phyloP scores from a whole-genome alignment of 2,113 vertebrate genomes.

The Neolamprologus ventralis region DNA sequence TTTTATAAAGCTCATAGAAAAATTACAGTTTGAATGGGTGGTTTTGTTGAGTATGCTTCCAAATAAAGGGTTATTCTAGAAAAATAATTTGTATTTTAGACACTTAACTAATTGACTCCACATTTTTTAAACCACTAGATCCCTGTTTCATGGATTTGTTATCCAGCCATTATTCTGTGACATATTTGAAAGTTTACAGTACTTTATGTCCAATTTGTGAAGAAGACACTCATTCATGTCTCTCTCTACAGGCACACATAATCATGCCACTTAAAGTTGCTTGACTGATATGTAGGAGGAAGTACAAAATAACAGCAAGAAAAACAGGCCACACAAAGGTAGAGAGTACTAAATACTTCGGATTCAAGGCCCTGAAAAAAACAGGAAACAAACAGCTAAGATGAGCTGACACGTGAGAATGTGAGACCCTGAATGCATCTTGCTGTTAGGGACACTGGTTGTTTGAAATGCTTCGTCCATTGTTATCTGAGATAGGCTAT shows the following conservation, averaged over 20 bases:
- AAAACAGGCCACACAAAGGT: conserved; percentile 63
- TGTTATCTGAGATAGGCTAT: conserved; percentile 45
- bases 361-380: conserved; percentile 26
- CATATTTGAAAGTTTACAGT: conserved; percentile 27
- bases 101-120: background rate
- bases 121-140: background rate
- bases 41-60: background rate
- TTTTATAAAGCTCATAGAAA: background rate
- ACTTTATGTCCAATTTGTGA: background rate
- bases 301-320: conserved; percentile 44
- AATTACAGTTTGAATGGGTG: background rate
- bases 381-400: conserved; percentile 9
- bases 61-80: background rate
- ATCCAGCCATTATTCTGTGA: background rate
- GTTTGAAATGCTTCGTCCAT: background rate
- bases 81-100: background rate
- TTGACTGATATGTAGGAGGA: conserved; percentile 59
- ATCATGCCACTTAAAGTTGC: conserved; percentile 24
- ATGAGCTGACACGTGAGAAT: background rate
- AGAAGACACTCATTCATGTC: background rate
- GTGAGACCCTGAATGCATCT: conserved; percentile 31
- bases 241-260: background rate
- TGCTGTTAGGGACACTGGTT: background rate
- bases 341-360: conserved; percentile 41
- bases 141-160: background rate